These are phyloP conservation scores for Micrastur ruficollis DNA, from an alignment of 2,797 vertebrate genomes.

Conservation along the genomic window DNA sequence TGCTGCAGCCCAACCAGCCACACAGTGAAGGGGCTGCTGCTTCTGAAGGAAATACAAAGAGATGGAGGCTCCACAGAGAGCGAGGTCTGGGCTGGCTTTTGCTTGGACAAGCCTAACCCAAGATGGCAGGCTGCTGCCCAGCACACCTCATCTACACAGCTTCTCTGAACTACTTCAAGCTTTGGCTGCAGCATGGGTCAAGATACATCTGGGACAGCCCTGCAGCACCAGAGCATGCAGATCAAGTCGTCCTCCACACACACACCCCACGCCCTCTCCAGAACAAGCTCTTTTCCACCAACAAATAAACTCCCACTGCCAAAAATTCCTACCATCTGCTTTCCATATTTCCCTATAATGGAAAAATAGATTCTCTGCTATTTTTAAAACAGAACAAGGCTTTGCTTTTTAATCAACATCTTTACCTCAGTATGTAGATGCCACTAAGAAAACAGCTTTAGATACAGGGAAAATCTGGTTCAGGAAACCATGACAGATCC, in stretches of 20 bases:
- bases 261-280: neutral
- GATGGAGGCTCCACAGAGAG: neutral
- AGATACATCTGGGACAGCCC: neutral
- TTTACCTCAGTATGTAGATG: neutral
- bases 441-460: neutral
- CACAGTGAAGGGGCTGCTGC: neutral
- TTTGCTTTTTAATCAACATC: neutral
- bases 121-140: neutral
- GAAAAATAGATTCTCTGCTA: conserved; percentile 33
- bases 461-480: neutral
- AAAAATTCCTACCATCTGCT: conserved; percentile 19
- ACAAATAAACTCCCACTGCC: neutral
- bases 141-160: neutral
- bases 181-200: neutral
- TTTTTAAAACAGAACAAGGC: neutral
- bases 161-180: neutral
- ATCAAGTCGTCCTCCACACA: neutral
- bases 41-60: neutral
- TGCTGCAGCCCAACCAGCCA: neutral
- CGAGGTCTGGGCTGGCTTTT: neutral
- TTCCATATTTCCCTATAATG: conserved; percentile 14
- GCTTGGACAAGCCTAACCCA: rapidly evolving
- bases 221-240: rapidly evolving
- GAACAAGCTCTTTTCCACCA: neutral
- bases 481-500: neutral